These are phyloP conservation scores for Pemphredon lugubris DNA, from an alignment of 2,888 invertebrate genomes.

Conservation along the genomic window DNA sequence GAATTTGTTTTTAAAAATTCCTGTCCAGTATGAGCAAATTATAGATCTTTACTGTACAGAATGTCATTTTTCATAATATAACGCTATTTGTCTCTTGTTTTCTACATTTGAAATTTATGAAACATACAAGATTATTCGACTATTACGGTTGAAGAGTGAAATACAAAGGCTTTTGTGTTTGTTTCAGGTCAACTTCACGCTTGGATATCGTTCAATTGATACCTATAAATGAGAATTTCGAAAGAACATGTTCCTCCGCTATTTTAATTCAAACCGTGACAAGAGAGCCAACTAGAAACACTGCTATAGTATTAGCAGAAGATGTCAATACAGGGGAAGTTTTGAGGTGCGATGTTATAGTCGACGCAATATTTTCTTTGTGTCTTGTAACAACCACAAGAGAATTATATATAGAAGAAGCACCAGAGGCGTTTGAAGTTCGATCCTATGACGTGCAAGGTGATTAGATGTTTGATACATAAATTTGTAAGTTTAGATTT, in stretches of 20 bases:
- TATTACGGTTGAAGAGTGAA: too few relatives aligned
- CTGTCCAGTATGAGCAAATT: too few relatives aligned
- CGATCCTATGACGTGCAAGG: conserved; percentile 94
- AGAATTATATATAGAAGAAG: conserved; percentile 96
- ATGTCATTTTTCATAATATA: conserved; percentile 5
- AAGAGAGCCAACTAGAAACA: conserved; percentile 87
- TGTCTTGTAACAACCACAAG: conserved; percentile 95
- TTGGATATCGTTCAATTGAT: conserved; percentile 91
- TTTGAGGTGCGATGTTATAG: conserved; percentile 95
- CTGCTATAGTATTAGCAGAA: conserved; percentile 94
- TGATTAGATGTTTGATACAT: conserved; percentile 68
- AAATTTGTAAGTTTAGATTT: neutral
- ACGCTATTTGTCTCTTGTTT: too few relatives aligned
- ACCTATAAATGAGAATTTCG: conserved; percentile 85
- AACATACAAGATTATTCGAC: too few relatives aligned
- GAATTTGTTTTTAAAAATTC: too few relatives aligned
- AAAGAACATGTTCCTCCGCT: conserved; percentile 87
- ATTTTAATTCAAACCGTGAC: conserved; percentile 89
- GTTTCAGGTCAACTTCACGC: conserved; percentile 92
- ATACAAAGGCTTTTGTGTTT: too few relatives aligned
- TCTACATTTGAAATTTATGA: too few relatives aligned
- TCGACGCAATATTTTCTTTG: conserved; percentile 91
- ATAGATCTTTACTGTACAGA: too few relatives aligned
- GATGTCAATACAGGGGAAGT: conserved; percentile 90
- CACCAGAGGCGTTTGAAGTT: conserved; percentile 97